Conservation (phyloP, 2,888 invertebrate species). For the Nipponacmea schrenckii region DNA sequence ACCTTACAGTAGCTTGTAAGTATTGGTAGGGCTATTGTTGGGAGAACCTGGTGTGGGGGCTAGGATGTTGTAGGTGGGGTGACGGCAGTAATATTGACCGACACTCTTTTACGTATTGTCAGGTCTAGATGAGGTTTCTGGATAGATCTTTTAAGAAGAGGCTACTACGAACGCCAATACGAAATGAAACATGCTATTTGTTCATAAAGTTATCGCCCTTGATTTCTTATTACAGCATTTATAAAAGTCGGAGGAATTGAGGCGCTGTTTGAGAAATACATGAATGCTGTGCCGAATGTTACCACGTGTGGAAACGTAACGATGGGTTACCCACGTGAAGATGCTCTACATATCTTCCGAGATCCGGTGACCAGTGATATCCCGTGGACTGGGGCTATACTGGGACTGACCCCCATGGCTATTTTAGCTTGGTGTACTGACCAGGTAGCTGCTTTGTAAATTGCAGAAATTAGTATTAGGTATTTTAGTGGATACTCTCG, state of each 20-base stretch:
- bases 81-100: no score
- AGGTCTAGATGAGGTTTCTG: no score
- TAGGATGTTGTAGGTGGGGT: no score
- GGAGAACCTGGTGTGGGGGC: no score
- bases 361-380: conserved; percentile 52
- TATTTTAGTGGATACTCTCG: no score
- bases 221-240: conserved; percentile 34
- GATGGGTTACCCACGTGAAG: conserved; percentile 49
- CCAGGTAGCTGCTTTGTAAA: conserved; percentile 42
- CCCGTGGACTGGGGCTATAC: conserved; percentile 61
- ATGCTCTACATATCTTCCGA: conserved; percentile 54
- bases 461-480: no score
- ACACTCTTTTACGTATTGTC: no score
- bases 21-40: no score
- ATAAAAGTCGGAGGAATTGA: conserved; percentile 69
- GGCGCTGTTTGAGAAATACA: conserved; percentile 65
- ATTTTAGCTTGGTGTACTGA: conserved; percentile 65
- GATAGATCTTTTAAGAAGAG: no score
- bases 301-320: conserved; percentile 33
- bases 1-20: conserved; percentile 17
- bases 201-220: no score
- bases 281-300: conserved; percentile 63
- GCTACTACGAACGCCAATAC: no score
- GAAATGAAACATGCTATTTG: no score
- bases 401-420: conserved; percentile 60